phyloP scores from a whole-genome alignment of 2,888 invertebrate species.

The Eristalis tenax region DNA sequence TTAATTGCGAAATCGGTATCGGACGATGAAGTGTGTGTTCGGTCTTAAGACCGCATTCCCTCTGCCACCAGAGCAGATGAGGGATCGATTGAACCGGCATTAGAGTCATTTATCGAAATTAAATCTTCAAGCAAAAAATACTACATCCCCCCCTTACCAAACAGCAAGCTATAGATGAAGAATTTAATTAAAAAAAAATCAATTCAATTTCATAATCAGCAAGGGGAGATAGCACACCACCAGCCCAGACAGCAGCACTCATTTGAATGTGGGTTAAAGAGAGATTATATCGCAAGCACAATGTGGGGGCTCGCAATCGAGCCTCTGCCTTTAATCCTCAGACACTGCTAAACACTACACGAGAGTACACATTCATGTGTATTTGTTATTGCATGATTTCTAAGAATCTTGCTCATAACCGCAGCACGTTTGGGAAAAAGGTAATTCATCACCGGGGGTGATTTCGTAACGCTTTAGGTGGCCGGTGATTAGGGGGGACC shows the following conservation, averaged over 20 bases:
- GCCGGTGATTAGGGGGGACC: neutral
- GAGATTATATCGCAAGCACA: neutral
- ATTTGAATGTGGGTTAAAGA: neutral
- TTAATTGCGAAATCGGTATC: constrained; percentile 23
- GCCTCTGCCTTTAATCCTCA: neutral
- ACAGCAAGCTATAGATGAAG: neutral
- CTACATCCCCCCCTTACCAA: neutral
- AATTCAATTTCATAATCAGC: neutral
- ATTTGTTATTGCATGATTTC: neutral
- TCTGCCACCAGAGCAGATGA: neutral
- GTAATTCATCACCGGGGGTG: constrained; percentile 1
- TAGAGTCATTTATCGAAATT: neutral
- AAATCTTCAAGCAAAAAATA: neutral
- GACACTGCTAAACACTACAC: neutral
- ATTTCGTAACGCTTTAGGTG: constrained; percentile 2
- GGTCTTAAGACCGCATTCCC: neutral
- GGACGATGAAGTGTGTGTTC: neutral
- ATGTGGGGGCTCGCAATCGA: neutral
- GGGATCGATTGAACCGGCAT: neutral
- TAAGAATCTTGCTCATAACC: neutral
- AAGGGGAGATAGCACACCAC: neutral
- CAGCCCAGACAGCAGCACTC: neutral
- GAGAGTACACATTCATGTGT: neutral
- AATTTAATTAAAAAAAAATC: neutral
- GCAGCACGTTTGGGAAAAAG: constrained; percentile 2